Evolutionary conservation across 2,888 invertebrate genomes (phyloP).

Genomic region (Troilus luridus): DNA sequence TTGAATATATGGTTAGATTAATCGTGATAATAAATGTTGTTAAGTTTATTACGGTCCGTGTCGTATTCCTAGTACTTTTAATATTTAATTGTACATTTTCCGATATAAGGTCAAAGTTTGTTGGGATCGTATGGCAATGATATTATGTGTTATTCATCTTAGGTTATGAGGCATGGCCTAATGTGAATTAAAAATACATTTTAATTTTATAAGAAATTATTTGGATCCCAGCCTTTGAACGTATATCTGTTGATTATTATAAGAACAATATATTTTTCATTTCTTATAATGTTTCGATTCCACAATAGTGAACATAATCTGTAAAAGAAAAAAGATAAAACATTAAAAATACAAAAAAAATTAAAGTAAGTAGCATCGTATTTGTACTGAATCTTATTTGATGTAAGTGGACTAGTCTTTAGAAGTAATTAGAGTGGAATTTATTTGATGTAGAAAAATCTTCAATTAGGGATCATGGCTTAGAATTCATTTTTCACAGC

Average conservation of each 20-base stretch:
- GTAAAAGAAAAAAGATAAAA: background rate
- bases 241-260: slow-evolving; percentile 17
- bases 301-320: slow-evolving; percentile 2
- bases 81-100: slow-evolving; percentile 41
- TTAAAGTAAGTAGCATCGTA: background rate
- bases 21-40: slow-evolving; percentile 34
- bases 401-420: slow-evolving; percentile 63
- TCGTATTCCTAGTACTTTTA: slow-evolving; percentile 26
- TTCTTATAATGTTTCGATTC: slow-evolving; percentile 28
- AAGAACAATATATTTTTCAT: slow-evolving; percentile 21
- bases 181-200: background rate
- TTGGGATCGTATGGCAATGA: slow-evolving; percentile 23
- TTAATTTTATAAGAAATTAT: background rate
- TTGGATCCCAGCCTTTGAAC: slow-evolving; percentile 57
- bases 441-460: slow-evolving; percentile 51
- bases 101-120: slow-evolving; percentile 56
- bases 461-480: slow-evolving; percentile 48
- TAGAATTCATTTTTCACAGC: slow-evolving; percentile 50
- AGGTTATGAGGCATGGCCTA: background rate
- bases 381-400: slow-evolving; percentile 62
- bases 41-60: slow-evolving; percentile 5
- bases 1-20: slow-evolving; percentile 14
- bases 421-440: slow-evolving; percentile 61
- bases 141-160: background rate
- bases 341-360: background rate